Evolutionary conservation across 2,888 invertebrate species (phyloP), one percentile per base, ranked within the genome.

Genomic region (Leucophenga maculata): DNA sequence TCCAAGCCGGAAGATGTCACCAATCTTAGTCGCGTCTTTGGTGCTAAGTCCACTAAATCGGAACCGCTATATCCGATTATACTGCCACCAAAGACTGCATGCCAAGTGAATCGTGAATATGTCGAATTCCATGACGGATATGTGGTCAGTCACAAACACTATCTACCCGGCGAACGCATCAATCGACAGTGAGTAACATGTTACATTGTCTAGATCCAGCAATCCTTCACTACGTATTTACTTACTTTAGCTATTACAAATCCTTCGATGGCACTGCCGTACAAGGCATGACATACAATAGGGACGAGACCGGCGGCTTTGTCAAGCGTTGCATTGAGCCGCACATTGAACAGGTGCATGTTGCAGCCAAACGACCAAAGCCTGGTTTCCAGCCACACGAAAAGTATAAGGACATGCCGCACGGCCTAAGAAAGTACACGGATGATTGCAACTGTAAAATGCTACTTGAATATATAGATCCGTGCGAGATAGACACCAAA

Each of bases 91-190:
- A 86, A 80, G 57, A 62, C 78, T 0, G 68, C 71, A 0, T 75
- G 78, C 1, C 75, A 86, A 50, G 82, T 87, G 0, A 77, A 84
- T 44, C 70, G 71, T 11, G 86, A 85, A 44, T 81, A 70, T 62
- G 66, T 62, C 0, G 59, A 74, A 4, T 83, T 81, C 71, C 87
- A 87, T 68, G 80, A 86, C 2, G 85, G 86, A 69, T 81, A 83
- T 50, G 67, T 85, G 11, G 32, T 86, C 4, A 87, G 87, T 44
- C 88, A 88, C 72, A 82, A 79, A 6, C 78, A 84, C 39, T 88
- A 86, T 66, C 84, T 83, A 26, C 87, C 87, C 1, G 55, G 80
- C 0, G 88, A 87, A 68, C 79, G 77, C 64, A 69, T 85, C 6
- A 76, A 75, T 48, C 78, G 88, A 67, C 73, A 75, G 87, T 87